Conservation (phyloP, 2,888 invertebrate genomes). For the Alloscopus bannaensis region DNA sequence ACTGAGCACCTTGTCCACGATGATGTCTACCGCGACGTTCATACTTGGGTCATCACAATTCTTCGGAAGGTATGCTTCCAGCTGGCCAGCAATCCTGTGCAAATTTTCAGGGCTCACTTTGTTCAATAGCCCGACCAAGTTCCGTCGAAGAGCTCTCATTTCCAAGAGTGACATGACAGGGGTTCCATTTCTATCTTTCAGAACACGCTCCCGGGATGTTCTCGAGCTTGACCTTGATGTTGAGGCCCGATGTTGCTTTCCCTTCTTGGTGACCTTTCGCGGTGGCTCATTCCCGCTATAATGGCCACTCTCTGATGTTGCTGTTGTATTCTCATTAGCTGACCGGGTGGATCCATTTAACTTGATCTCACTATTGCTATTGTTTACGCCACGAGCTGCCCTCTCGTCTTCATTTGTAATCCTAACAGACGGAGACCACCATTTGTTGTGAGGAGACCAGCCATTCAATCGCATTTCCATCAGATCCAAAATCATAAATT, state of each 20-base stretch:
- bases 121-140: conserved; percentile 64
- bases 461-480: conserved; percentile 70
- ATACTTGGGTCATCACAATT: conserved; percentile 53
- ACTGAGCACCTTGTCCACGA: conserved; percentile 66
- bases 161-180: conserved; percentile 46
- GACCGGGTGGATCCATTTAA: background rate
- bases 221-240: conserved; percentile 52
- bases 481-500: conserved; percentile 72
- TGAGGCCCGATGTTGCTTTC: conserved; percentile 39
- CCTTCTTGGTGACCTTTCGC: conserved; percentile 45
- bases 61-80: conserved; percentile 61
- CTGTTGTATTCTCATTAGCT: conserved; percentile 1
- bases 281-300: conserved; percentile 31
- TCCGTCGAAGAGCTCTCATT: conserved; percentile 51
- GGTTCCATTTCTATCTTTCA: conserved; percentile 41
- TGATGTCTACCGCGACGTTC: conserved; percentile 64
- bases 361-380: conserved; percentile 32
- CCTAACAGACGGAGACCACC: conserved; percentile 71
- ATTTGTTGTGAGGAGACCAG: conserved; percentile 72
- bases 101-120: conserved; percentile 70
- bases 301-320: conserved; percentile 32
- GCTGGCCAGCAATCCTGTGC: conserved; percentile 65
- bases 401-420: conserved; percentile 35
- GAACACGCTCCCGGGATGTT: conserved; percentile 46
- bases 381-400: background rate